Evolutionary conservation across 2,888 invertebrate species (phyloP).

Genomic region (Spodoptera littoralis): DNA sequence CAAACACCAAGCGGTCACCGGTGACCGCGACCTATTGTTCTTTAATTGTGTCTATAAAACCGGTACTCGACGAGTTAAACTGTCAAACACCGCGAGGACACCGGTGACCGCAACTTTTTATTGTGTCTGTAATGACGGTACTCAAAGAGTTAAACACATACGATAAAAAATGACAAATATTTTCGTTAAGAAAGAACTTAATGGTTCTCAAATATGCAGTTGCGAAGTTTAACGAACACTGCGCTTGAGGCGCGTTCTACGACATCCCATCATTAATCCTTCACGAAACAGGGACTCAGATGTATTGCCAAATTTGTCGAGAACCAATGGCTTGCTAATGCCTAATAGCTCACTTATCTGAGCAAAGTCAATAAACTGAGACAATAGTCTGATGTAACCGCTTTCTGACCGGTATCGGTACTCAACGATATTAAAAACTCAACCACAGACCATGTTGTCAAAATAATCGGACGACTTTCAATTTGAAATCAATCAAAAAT

Average conservation of each 20-base stretch:
- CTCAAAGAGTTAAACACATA: too few relatives aligned
- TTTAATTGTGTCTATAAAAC: too few relatives aligned
- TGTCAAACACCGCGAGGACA: too few relatives aligned
- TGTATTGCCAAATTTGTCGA: slow-evolving; percentile 65
- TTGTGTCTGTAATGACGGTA: too few relatives aligned
- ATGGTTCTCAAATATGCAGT: slow-evolving; percentile 9
- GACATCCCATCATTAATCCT: slow-evolving; percentile 53
- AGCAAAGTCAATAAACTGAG: slow-evolving; percentile 63
- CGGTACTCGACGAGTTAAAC: too few relatives aligned
- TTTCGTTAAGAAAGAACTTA: slow-evolving; percentile 1
- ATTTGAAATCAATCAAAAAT: slow-evolving; percentile 18
- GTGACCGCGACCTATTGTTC: too few relatives aligned
- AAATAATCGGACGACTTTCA: slow-evolving; percentile 27
- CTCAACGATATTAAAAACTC: slow-evolving; percentile 33
- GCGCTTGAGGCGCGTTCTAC: slow-evolving; percentile 46
- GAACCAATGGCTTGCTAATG: slow-evolving; percentile 57
- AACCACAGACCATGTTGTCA: slow-evolving; percentile 11
- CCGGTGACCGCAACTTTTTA: too few relatives aligned
- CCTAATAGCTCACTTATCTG: slow-evolving; percentile 68
- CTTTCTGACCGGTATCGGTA: slow-evolving; percentile 52
- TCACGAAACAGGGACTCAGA: slow-evolving; percentile 52
- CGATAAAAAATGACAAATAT: background rate
- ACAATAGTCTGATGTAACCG: slow-evolving; percentile 65
- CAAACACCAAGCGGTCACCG: too few relatives aligned
- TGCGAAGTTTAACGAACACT: slow-evolving; percentile 13